These are phyloP conservation scores for Natrix natrix DNA, from an alignment of 2,797 vertebrate species.

Conservation along the genomic window DNA sequence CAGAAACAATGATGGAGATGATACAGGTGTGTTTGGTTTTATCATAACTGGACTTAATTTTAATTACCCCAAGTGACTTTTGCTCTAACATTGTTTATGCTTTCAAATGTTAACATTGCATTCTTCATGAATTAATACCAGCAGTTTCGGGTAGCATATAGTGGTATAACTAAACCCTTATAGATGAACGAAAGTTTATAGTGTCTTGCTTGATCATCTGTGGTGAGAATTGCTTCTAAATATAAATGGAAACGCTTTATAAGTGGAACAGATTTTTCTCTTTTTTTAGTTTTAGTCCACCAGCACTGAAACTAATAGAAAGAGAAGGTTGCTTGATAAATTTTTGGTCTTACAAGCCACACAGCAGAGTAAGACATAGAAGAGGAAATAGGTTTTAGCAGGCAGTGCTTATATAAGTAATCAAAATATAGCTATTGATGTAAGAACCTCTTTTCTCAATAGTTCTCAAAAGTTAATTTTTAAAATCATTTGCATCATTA, in stretches of 20 bases:
- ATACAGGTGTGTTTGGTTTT: slow-evolving; percentile 67
- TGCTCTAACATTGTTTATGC: neutral
- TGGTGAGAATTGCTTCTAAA: neutral
- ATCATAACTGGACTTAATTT: neutral
- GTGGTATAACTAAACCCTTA: neutral
- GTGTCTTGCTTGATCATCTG: neutral
- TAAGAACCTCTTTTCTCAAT: neutral
- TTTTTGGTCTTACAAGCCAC: neutral
- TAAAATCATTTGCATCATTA: neutral
- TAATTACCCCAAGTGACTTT: neutral
- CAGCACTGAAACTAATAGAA: neutral
- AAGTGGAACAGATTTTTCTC: neutral
- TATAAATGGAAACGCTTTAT: neutral
- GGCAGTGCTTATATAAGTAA: neutral
- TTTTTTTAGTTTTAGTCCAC: neutral
- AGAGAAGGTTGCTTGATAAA: neutral
- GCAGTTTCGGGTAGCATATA: neutral
- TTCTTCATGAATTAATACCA: neutral
- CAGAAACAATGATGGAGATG: slow-evolving; percentile 71
- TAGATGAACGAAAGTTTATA: neutral
- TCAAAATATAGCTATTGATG: neutral
- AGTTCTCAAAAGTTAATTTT: neutral
- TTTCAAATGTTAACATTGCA: neutral
- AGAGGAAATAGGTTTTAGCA: neutral
- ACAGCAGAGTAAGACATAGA: neutral